A percentile compares a stretch with the other conserved stretches of the same genome.
Conservation (phyloP, 64 coral and sea anemone genomes). For the Trachythela sp. region DNA sequence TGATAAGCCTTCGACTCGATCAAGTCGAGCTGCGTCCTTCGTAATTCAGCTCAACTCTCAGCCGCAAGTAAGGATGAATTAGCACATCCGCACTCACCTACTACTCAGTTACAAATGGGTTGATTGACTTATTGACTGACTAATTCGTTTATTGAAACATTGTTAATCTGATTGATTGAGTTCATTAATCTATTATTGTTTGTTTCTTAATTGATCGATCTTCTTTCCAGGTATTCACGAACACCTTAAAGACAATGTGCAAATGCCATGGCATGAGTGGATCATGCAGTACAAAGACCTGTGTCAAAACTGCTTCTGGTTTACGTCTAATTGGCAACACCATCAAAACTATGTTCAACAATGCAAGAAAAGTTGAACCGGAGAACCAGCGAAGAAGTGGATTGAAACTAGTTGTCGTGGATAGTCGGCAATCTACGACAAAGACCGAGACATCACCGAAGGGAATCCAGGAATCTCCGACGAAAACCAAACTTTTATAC, state of each 20-base stretch:
- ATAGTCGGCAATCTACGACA: not conserved
- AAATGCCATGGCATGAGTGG: slow-evolving; percentile 80
- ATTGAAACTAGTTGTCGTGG: not conserved
- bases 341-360: slow-evolving; percentile 71
- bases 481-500: slow-evolving; percentile 70
- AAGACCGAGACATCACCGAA: slow-evolving; percentile 50
- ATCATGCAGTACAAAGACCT: slow-evolving; percentile 61
- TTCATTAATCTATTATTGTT: too few relatives aligned
- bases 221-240: slow-evolving; percentile 69
- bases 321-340: slow-evolving; percentile 58
- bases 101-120: too few relatives aligned
- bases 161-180: too few relatives aligned
- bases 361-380: slow-evolving; percentile 72
- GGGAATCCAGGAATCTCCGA: too few relatives aligned
- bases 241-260: slow-evolving; percentile 61
- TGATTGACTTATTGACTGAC: too few relatives aligned
- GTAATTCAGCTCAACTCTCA: too few relatives aligned
- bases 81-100: too few relatives aligned
- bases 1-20: too few relatives aligned
- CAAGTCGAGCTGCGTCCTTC: too few relatives aligned
- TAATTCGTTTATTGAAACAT: too few relatives aligned
- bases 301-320: slow-evolving; percentile 57
- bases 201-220: not conserved
- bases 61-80: too few relatives aligned
- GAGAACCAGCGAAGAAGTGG: slow-evolving; percentile 45